Base-by-base conservation (phyloP, 2,113 vertebrate genomes). In the Opisthocomus hoazin region DNA sequence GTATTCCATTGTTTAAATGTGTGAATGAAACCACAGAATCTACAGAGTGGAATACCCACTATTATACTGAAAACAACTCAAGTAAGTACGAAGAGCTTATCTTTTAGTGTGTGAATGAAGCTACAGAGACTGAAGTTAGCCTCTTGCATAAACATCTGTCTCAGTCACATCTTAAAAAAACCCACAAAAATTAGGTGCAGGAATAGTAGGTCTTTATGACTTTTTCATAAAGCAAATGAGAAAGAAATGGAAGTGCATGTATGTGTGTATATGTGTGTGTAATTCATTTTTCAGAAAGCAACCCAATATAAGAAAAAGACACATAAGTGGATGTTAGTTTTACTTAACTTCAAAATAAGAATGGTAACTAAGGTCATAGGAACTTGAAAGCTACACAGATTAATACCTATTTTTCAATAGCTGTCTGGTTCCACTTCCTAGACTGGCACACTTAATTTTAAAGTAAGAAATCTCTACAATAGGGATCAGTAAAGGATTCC, bases 221-320 rank as follows among this genome's bases (percentile, higher is more conserved):
- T 39, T 64, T 64, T 51, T 74, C 23, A 16, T 18, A 56, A 64
- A 11, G 18, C 3, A 79, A 85, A 71, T 7, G 2, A 61, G 16
- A 81, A 61, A 24, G 9, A 79, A 78, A 82, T 32, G 2, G 34
- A 90, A 73, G 11, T 4, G 39, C 45, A n/a, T 26, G 19, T 41
- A 2, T 7, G 26, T 41, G 8, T 20, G 5, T 36, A n/a, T n/a
- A n/a, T n/a, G 2, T 37, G 11, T 5, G 15, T 24, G 5, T 24
- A 39, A 84, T 65, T 69, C 0, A 34, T 57, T 58, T 45, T 66
- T 58, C 41, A 90, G 32, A 68, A 71, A 68, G 30, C 32, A 81
- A 84, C 46, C 0, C 1, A 37, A 37, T 45, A 26, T 0, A 45
- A 3, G 22, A 53, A 65, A 82, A 80, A 68, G 6, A 56, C 36